Evolutionary conservation across 2,888 invertebrate genomes (phyloP), one percentile per base, ranked within the genome.

Genomic region (Amblyjoppa fuscipennis): DNA sequence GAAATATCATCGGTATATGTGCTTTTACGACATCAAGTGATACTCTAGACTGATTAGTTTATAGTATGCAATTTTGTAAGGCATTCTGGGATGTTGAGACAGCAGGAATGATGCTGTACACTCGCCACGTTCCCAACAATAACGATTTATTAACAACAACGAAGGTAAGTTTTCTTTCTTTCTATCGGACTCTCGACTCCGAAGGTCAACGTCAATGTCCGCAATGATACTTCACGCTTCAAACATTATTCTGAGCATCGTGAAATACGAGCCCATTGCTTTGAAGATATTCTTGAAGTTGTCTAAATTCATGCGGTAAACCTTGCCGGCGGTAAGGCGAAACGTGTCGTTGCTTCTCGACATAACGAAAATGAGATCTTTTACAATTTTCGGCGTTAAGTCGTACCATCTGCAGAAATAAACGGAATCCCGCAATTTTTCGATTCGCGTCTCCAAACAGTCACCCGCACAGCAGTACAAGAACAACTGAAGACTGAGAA

Each of bases 231-330:
- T 45, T 86, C 53, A 84, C 28, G 53, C 75, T 53, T 83, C 75
- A 38, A 85, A 76, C 78, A 79, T 81, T 0, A 83, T 51, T 69
- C 66, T 75, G 45, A 87, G 56, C 34, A 85, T 76, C 2, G 83
- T 83, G 56, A 87, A 85, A 41, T 83, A 87, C 16, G 85, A 87
- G 5, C 56, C 70, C 45, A 85, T 59, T 7, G 83, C 71, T 75
- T 87, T 87, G 28, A 87, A 7, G 9, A 85, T 81, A 64, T 80
- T 83, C 69, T 81, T 85, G 41, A 83, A 87, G 81, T 77, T 87
- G 2, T 81, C 87, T 13, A 87, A 38, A 16, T 87, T 75, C 78
- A 83, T 85, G 9, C 25, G 49, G 69, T 61, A 78, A 16, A 85
- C 73, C 81, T 85, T 85, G 28, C 87, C 87, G 9, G 85, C 87